A percentile compares a stretch with the other conserved stretches of the same genome.
These are phyloP conservation scores for Patella ulyssiponensis DNA, from an alignment of 2,888 invertebrate species.

Conservation along the genomic window DNA sequence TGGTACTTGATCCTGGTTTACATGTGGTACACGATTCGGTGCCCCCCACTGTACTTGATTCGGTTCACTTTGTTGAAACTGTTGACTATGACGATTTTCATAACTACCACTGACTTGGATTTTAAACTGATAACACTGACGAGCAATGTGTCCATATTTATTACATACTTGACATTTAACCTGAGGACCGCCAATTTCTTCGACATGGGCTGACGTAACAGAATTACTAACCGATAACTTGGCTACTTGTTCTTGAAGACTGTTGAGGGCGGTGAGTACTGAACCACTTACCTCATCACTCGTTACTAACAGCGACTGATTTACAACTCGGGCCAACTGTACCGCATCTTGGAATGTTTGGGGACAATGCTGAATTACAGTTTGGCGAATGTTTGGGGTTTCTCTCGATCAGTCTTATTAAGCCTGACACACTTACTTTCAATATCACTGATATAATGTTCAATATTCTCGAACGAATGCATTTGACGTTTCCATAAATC, in stretches of 20 bases:
- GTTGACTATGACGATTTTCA: neutral
- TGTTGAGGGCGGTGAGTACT: too few relatives aligned
- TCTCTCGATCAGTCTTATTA: neutral
- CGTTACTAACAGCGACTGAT: neutral
- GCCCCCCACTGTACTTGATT: too few relatives aligned
- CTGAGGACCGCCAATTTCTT: too few relatives aligned
- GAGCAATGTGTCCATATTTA: neutral
- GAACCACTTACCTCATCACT: too few relatives aligned
- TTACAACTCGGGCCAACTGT: neutral
- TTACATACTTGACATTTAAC: neutral
- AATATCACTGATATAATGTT: slow-evolving; percentile 6
- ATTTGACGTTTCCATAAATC: neutral
- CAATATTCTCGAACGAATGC: neutral
- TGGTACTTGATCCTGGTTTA: too few relatives aligned
- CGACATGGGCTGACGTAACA: too few relatives aligned
- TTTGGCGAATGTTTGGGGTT: neutral
- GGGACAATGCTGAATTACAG: slow-evolving; percentile 6
- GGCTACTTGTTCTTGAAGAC: too few relatives aligned
- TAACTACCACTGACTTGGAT: neutral
- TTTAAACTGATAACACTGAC: neutral
- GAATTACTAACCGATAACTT: too few relatives aligned
- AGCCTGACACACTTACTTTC: too few relatives aligned
- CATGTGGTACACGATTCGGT: too few relatives aligned
- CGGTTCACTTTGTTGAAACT: neutral
- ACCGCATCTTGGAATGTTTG: neutral